Conservation (phyloP, 2,113 vertebrate genomes). For the Erythrocercus mccallii region DNA sequence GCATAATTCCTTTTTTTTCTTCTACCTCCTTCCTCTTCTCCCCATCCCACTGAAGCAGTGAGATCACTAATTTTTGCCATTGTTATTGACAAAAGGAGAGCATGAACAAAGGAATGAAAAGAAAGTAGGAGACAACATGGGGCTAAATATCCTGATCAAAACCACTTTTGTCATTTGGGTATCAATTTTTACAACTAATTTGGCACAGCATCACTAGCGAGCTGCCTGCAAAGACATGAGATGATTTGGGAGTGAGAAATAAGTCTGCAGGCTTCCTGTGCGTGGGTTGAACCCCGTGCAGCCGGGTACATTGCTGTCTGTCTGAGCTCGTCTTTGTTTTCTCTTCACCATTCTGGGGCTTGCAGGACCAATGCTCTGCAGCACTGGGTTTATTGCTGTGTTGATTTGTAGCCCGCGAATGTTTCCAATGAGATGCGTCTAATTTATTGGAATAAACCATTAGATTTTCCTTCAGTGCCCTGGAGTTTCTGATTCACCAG, state of each 20-base stretch:
- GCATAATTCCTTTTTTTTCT: slow-evolving; percentile 23
- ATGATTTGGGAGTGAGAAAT: not conserved
- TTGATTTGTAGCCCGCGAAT: not conserved
- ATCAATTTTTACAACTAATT: slow-evolving; percentile 49
- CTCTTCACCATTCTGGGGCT: not conserved
- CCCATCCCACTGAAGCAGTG: not conserved
- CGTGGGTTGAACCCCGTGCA: not conserved
- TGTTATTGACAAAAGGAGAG: not conserved
- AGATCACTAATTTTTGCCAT: slow-evolving; percentile 14
- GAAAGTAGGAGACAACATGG: not conserved
- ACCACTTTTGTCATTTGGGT: slow-evolving; percentile 18
- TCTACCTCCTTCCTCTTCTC: not conserved
- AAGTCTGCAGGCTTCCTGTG: slow-evolving; percentile 27
- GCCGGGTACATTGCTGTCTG: not conserved
- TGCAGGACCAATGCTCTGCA: not conserved
- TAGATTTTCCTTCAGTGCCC: not conserved
- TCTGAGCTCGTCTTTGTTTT: slow-evolving; percentile 11
- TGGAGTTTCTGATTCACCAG: slow-evolving; percentile 46
- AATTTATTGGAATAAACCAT: slow-evolving; percentile 14
- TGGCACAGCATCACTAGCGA: not conserved
- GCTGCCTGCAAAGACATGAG: slow-evolving; percentile 6
- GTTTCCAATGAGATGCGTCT: not conserved
- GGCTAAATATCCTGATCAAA: slow-evolving; percentile 22
- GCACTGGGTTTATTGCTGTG: not conserved
- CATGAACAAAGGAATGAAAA: not conserved